Evolutionary conservation across 2,797 vertebrate genomes (phyloP).

Genomic region (Myotis pilosus): DNA sequence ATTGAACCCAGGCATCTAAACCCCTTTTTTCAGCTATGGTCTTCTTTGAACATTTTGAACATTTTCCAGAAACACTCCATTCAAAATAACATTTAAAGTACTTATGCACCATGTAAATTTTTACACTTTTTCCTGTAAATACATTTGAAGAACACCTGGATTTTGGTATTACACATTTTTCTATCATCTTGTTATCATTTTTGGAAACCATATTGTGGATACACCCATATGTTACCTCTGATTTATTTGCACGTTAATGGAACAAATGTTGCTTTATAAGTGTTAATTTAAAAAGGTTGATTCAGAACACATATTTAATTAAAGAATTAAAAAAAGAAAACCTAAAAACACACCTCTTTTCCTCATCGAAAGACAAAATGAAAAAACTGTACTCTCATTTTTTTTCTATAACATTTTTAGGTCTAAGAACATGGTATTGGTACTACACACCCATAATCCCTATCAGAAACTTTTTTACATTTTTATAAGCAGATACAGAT

Average conservation of each 20-base stretch:
- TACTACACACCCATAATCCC: not conserved
- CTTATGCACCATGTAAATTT: not conserved
- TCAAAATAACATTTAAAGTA: conserved; percentile 3
- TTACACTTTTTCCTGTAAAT: not conserved
- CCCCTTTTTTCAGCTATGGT: not conserved
- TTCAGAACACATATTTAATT: not conserved
- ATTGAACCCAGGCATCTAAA: not conserved
- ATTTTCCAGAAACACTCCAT: not conserved
- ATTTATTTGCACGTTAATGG: conserved; percentile 56
- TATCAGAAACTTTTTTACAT: not conserved
- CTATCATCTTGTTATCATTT: not conserved
- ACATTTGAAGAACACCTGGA: not conserved
- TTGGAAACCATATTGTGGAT: not conserved
- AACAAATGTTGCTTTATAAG: conserved; percentile 21
- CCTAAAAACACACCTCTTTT: not conserved
- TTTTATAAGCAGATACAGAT: not conserved
- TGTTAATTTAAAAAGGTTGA: not conserved
- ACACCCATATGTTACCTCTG: not conserved
- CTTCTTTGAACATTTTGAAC: not conserved
- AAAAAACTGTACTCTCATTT: not conserved
- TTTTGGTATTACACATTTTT: conserved; percentile 11
- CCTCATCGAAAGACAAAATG: not conserved
- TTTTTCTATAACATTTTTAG: not conserved
- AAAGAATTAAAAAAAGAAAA: not conserved
- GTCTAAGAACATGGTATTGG: not conserved